These are phyloP conservation scores for Heteractis magnifica DNA, from an alignment of 92 coral and sea anemone genomes.

Conservation along the genomic window DNA sequence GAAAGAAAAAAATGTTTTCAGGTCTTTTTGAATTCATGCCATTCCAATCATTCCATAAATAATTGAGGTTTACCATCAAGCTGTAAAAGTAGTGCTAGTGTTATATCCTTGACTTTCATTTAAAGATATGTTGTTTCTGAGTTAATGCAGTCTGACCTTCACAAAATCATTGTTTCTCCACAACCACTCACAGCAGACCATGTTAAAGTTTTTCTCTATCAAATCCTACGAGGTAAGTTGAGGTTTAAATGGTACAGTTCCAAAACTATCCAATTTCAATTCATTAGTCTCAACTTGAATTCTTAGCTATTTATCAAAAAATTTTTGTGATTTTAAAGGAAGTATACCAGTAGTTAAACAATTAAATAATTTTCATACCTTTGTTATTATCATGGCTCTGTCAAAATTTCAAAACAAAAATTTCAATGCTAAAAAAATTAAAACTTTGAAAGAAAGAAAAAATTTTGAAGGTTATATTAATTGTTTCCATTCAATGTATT, in stretches of 20 bases:
- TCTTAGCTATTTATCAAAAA: not conserved
- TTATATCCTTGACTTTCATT: slow-evolving; percentile 40
- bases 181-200: slow-evolving; percentile 97
- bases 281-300: not conserved
- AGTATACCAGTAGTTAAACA: no score
- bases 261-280: not conserved
- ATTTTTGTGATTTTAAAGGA: no score
- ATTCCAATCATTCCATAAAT: slow-evolving; percentile 23
- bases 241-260: not conserved
- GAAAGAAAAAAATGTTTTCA: not conserved
- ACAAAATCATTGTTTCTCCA: slow-evolving; percentile 97
- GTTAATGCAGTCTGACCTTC: slow-evolving; percentile 98
- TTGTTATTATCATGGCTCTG: no score
- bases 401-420: not conserved
- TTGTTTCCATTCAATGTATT: not conserved
- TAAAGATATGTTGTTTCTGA: slow-evolving; percentile 94
- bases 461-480: not conserved
- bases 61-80: slow-evolving; percentile 8
- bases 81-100: not conserved
- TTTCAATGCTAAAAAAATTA: not conserved
- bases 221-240: slow-evolving; percentile 88
- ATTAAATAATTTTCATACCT: no score
- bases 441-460: not conserved
- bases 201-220: slow-evolving; percentile 98
- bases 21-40: slow-evolving; percentile 1